Percentiles rank a stretch among this genome's conserved stretches.
Conservation (phyloP, 1,140 invertebrate genomes). For the Stenopsyche tienmushanensis region DNA sequence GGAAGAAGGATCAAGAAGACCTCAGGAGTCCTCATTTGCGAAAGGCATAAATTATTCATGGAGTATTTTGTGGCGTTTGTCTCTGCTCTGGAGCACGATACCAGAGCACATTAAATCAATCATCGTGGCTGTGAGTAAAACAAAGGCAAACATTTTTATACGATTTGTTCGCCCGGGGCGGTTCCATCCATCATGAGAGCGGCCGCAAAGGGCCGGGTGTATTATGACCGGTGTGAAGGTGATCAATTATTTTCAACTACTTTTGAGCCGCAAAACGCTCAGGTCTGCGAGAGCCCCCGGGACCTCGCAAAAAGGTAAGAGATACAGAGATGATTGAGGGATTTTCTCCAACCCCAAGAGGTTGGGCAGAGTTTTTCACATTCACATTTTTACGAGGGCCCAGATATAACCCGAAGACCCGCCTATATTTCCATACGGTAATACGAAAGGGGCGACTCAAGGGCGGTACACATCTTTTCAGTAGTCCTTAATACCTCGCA, state of each 20-base stretch:
- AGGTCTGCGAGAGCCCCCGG: not conserved
- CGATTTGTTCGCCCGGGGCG: slow-evolving; percentile 19
- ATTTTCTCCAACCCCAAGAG: not conserved
- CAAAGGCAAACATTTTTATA: slow-evolving; percentile 14
- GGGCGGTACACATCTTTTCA: not conserved
- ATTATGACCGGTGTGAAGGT: slow-evolving; percentile 27
- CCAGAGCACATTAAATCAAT: slow-evolving; percentile 24
- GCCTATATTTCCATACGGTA: not conserved
- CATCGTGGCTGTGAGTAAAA: slow-evolving; percentile 9
- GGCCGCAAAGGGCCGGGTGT: slow-evolving; percentile 4
- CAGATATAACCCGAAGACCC: no score
- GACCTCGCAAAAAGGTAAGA: slow-evolving; percentile 12
- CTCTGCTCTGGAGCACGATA: not conserved
- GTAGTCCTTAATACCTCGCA: not conserved
- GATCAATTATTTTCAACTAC: slow-evolving; percentile 36
- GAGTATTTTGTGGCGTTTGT: not conserved
- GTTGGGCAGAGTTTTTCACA: not conserved
- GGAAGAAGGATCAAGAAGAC: no score
- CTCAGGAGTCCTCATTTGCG: not conserved
- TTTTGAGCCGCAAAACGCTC: slow-evolving; percentile 10
- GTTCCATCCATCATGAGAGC: slow-evolving; percentile 17
- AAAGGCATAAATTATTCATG: slow-evolving; percentile 10
- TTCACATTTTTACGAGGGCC: not conserved
- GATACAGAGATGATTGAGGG: slow-evolving; percentile 23
- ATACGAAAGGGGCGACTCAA: no score